These are phyloP conservation scores for Atta cephalotes DNA, from an alignment of 1,140 invertebrate species.

Conservation along the genomic window DNA sequence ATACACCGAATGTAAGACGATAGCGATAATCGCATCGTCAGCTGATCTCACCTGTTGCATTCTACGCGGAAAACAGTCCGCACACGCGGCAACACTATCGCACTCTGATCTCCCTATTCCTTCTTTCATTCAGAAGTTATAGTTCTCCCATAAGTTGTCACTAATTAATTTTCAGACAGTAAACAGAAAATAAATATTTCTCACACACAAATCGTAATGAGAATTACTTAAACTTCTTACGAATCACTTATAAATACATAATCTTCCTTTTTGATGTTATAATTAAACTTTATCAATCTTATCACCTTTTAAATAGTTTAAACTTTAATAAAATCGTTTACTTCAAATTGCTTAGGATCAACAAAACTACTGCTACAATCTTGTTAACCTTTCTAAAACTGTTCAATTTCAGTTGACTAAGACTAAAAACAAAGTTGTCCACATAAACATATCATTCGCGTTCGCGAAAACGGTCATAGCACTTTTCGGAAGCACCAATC, in stretches of 20 bases:
- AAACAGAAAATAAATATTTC: not conserved
- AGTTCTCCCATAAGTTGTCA: not conserved
- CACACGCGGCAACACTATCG: conserved; percentile 12
- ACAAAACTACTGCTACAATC: not conserved
- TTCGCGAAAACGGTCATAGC: conserved; percentile 28
- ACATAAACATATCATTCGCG: not conserved
- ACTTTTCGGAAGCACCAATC: conserved; percentile 4
- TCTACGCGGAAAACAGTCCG: conserved; percentile 20
- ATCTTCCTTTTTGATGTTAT: conserved; percentile 1
- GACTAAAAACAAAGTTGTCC: not conserved
- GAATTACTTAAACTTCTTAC: not conserved
- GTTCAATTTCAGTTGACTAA: not conserved
- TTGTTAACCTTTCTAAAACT: not conserved
- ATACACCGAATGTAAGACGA: conserved; percentile 30
- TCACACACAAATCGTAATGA: not conserved
- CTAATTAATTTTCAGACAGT: not conserved
- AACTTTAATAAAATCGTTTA: not conserved
- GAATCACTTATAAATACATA: not conserved
- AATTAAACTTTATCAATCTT: not conserved
- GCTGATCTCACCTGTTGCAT: conserved; percentile 59
- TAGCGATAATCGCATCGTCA: conserved; percentile 12
- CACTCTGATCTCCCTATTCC: not conserved
- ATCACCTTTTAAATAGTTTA: not conserved
- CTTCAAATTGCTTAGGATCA: not conserved
- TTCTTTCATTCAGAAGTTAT: conserved; percentile 1